These are phyloP conservation scores for Griposia aprilina DNA, from an alignment of 2,888 invertebrate species.

Conservation along the genomic window DNA sequence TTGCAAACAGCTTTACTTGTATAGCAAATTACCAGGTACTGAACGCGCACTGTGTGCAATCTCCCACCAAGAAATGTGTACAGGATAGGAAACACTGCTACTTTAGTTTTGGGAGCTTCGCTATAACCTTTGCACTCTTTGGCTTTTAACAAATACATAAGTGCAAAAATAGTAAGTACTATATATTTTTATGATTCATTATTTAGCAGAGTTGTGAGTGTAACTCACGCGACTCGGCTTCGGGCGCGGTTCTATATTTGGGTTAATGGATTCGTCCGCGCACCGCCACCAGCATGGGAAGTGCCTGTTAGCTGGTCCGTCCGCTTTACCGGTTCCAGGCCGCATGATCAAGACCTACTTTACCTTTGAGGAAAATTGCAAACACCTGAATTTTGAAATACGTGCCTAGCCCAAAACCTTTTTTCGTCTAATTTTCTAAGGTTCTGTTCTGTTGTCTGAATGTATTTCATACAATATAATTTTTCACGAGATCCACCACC, in stretches of 20 bases:
- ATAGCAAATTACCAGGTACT: constrained; percentile 25
- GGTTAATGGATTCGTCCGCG: constrained; percentile 90
- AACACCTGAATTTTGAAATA: constrained; percentile 13
- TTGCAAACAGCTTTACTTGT: constrained; percentile 47
- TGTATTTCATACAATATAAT: too few species aligned
- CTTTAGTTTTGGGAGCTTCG: constrained; percentile 5
- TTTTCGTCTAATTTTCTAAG: background rate
- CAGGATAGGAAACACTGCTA: background rate
- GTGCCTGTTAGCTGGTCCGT: constrained; percentile 86
- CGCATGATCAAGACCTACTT: constrained; percentile 60
- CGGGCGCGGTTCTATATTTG: constrained; percentile 90
- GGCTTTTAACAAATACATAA: constrained; percentile 7
- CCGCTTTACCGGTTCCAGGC: constrained; percentile 77
- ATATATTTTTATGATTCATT: constrained; percentile 51
- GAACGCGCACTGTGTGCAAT: constrained; percentile 9
- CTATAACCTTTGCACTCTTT: background rate
- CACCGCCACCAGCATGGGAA: constrained; percentile 85
- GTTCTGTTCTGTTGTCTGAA: background rate
- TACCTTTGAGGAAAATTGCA: constrained; percentile 51
- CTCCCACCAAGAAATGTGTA: constrained; percentile 30
- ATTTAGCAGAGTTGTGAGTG: constrained; percentile 67
- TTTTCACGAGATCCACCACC: background rate
- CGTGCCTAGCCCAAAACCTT: too few species aligned
- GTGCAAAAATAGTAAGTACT: constrained; percentile 13
- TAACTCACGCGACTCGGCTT: constrained; percentile 79